Base-by-base conservation (phyloP, 1,140 invertebrate genomes). In the Drosophila truncata region DNA sequence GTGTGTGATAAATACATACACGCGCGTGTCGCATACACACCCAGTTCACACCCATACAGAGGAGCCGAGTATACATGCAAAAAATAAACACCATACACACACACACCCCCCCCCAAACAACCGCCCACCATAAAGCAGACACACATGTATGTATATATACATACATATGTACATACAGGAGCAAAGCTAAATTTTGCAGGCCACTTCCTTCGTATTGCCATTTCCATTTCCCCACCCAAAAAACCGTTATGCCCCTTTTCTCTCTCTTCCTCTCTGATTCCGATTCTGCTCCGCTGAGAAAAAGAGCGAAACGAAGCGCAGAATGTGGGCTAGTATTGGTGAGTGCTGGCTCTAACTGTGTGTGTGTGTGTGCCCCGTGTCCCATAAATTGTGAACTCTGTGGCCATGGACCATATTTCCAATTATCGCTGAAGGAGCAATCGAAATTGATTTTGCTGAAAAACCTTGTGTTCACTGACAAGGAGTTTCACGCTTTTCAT, bases 401-500 rank as follows among this genome's bases (percentile, higher is more conserved):
- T 88, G 85, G 85, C 85, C 85, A 88, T 88, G 85, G 85, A 88
- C 85, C 86, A 90, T 88, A 90, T 88, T 78, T 88, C 75, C 86
- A 85, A 74, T 85, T 85, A 76, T 82, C 75, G 69, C 83, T 54
- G 61, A 80, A 78, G 66, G 73, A 90, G 65, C 60, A 64, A 85
- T 78, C 61, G 62, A 75, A 84, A 84, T 84, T 80, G 78, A 90
- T 81, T 88, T 84, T 78, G 33, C 27, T 64, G 58, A 75, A 82
- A 90, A 73, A 67, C 69, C 55, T 62, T 75, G 42, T 61, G 60
- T 42, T 60, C 20, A 33, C 27, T 55, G 29, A 59, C 41, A 42
- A 44, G 10, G 25, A 62, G 33, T 25, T 35, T 29, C 13, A 50
- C 11, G 8, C n/a, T 11, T 23, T 37, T 57, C 5, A 25, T 41